Conservation (phyloP, 2,113 vertebrate genomes). For the Sprattus sprattus region DNA sequence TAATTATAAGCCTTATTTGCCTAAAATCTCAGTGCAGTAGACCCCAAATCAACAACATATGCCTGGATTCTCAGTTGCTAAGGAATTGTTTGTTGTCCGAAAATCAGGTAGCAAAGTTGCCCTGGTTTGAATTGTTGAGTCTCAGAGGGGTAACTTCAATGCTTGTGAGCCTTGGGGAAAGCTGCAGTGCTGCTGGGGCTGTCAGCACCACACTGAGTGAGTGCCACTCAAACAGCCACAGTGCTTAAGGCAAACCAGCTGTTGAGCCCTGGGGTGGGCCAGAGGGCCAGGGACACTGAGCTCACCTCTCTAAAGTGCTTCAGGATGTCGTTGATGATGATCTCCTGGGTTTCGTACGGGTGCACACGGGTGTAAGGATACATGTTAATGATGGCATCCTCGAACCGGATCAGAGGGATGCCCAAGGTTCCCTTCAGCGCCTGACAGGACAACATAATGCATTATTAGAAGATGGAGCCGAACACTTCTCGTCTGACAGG, state of each 20-base stretch:
- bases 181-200: neutral
- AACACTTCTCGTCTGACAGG: constrained; percentile 60
- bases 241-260: neutral
- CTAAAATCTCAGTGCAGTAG: neutral
- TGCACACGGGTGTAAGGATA: constrained; percentile 94
- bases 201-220: neutral
- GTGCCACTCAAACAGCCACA: neutral
- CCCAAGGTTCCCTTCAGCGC: constrained; percentile 89
- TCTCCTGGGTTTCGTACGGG: constrained; percentile 94
- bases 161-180: neutral
- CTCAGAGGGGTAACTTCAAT: neutral
- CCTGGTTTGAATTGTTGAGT: neutral
- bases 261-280: neutral
- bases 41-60: neutral
- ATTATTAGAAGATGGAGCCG: neutral
- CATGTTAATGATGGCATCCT: constrained; percentile 93
- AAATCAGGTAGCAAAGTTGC: neutral
- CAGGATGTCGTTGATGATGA: constrained; percentile 91
- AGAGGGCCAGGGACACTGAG: neutral
- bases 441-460: constrained; percentile 60
- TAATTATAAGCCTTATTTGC: neutral
- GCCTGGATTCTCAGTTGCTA: neutral
- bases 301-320: constrained; percentile 95
- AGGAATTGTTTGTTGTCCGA: neutral
- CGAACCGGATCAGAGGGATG: constrained; percentile 90